Evolutionary conservation across 2,113 vertebrate genomes (phyloP).

Genomic region (Marmota flaviventris): DNA sequence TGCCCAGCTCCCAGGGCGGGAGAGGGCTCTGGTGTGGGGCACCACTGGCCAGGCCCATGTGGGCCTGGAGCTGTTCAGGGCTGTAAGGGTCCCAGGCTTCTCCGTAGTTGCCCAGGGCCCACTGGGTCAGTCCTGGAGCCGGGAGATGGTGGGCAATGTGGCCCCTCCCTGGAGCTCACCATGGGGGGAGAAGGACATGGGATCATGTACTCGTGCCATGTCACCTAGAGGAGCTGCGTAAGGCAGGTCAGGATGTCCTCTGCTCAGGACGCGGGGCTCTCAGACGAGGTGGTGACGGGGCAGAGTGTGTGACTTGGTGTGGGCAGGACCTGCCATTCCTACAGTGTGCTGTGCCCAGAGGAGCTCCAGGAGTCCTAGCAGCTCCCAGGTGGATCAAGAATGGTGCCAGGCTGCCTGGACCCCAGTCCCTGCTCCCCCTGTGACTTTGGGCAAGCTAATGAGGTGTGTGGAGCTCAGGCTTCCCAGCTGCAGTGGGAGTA

Average conservation of each 20-base stretch:
- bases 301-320: rapidly evolving
- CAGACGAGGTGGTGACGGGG: rapidly evolving
- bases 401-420: background rate
- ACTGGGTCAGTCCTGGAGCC: background rate
- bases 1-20: background rate
- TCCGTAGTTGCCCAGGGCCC: background rate
- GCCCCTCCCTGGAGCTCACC: rapidly evolving
- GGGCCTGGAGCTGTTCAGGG: rapidly evolving
- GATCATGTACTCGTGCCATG: rapidly evolving
- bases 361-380: background rate
- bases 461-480: background rate
- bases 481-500: background rate
- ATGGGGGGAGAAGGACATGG: background rate
- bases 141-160: rapidly evolving
- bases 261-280: rapidly evolving
- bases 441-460: background rate
- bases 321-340: rapidly evolving
- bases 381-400: rapidly evolving
- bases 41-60: rapidly evolving
- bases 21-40: rapidly evolving
- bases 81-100: rapidly evolving
- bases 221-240: rapidly evolving
- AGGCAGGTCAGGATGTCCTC: rapidly evolving
- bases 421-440: rapidly evolving
- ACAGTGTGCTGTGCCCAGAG: rapidly evolving